Base-by-base conservation (phyloP, 2,888 invertebrate genomes). In the Pterostichus niger region DNA sequence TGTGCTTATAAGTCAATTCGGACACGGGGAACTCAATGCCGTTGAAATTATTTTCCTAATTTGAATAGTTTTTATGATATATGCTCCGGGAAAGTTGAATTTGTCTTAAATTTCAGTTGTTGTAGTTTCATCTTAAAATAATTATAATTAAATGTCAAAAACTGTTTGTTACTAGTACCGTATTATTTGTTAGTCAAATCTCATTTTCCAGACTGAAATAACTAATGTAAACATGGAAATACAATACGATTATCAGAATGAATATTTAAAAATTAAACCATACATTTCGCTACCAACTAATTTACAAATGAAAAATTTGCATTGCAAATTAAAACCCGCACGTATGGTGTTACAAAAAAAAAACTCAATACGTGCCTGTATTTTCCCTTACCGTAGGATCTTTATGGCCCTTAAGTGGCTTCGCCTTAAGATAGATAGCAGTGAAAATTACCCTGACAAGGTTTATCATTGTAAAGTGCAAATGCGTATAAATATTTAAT, bases 401-500 rank as follows among this genome's bases (percentile, higher is more conserved):
- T 71, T 71, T 71, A 71, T 71, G 71, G 44, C 35, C 35, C 64
- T 71, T 71, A 46, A 71, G 46, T 17, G 31, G n/a, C 17, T 15
- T 64, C 64, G 13, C 33, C 35, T 35, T 64, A 64, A 64, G 64
- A 64, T 64, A n/a, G 64, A 64, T 64, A 64, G 24, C 35, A 13
- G 64, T n/a, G 64, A 64, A 64, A 64, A 64, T 64, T 64, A n/a
- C 64, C 13, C 35, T 35, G 31, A n/a, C n/a, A n/a, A 35, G 11
- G 24, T 24, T 49, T 64, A 64, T 64, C 64, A 64, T 64, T 64
- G 33, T 49, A n/a, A 6, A n/a, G 6, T 35, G 35, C 1, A 64
- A 33, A 31, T 13, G 64, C 33, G 11, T 24, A 46, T 71, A 71
- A 71, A 71, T 71, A 71, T 71, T 71, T 71, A 46, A 59, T 46